phyloP scores from a whole-genome alignment of 2,888 invertebrate species.

The Seladonia tumulorum region DNA sequence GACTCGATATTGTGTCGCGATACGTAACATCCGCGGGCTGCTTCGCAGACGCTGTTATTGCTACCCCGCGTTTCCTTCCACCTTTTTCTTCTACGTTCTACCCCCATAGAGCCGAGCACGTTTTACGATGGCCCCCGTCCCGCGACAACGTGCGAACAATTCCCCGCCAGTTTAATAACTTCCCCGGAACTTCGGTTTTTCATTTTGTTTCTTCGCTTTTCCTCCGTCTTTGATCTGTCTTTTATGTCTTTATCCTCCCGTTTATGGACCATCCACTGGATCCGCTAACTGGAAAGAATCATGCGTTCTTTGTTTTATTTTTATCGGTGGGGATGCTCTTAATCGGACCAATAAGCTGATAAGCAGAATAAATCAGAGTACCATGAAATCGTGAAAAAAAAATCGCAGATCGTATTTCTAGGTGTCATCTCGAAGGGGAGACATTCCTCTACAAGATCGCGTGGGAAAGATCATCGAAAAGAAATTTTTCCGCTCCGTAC shows the following conservation, averaged over 20 bases:
- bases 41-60: background rate
- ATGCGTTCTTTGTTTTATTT: background rate
- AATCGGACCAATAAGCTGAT: no score
- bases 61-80: background rate
- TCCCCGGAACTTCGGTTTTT: background rate
- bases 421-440: no score
- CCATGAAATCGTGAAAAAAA: no score
- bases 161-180: background rate
- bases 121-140: background rate
- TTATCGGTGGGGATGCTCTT: background rate
- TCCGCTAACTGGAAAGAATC: background rate
- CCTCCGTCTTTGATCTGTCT: background rate
- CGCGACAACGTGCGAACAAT: conserved; percentile 4
- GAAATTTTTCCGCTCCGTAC: no score
- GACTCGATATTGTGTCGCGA: conserved; percentile 6
- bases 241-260: background rate
- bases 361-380: no score
- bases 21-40: background rate
- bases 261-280: background rate
- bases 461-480: no score
- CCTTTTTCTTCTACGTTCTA: background rate
- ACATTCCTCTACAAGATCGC: no score
- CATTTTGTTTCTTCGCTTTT: background rate
- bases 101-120: background rate
- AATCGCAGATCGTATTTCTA: no score